Conservation (phyloP, 2,888 invertebrate species). For the Ischnura elegans region DNA sequence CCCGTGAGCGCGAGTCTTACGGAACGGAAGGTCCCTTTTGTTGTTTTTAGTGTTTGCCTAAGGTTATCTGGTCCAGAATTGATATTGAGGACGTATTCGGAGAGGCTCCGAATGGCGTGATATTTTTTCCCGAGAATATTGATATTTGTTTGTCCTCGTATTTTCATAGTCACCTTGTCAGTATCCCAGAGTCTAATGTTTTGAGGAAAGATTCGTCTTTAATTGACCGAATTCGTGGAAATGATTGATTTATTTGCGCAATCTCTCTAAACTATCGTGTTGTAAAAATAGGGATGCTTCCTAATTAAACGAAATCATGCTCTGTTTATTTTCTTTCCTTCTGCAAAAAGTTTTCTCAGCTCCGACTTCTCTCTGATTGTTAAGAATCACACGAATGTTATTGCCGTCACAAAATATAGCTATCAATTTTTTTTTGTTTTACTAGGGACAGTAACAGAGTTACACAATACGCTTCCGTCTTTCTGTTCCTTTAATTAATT, state of each 20-base stretch:
- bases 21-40: constrained; percentile 14
- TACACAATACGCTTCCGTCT: no score
- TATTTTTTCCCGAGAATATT: neutral
- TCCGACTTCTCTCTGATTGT: neutral
- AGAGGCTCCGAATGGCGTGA: neutral
- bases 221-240: neutral
- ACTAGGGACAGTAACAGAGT: no score
- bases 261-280: neutral
- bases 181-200: neutral
- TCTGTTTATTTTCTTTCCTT: neutral
- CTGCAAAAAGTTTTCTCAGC: neutral
- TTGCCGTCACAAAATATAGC: neutral
- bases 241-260: neutral
- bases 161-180: neutral
- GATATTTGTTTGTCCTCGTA: neutral
- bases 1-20: neutral
- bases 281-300: neutral
- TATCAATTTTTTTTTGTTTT: no score
- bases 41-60: constrained; percentile 18
- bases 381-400: neutral
- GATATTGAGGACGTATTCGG: neutral
- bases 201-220: neutral
- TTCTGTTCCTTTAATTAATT: no score
- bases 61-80: neutral
- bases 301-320: neutral